phyloP scores from a whole-genome alignment of 2,888 invertebrate genomes.

The Sialis lutaria region DNA sequence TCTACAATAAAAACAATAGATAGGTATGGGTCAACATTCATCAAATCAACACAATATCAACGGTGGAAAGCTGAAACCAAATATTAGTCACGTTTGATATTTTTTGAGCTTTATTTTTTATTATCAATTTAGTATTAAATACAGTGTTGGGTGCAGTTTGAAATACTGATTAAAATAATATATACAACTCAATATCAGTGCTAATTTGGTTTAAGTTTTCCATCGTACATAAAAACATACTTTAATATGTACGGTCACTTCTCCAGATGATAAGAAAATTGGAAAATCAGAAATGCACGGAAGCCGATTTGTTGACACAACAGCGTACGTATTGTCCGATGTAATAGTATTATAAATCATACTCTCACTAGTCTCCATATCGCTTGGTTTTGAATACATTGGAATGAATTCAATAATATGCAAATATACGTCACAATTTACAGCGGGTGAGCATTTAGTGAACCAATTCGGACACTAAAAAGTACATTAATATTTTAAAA shows the following conservation, averaged over 20 bases:
- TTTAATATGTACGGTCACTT: constrained; percentile 18
- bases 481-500: constrained; percentile 7
- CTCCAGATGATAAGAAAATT: constrained; percentile 50
- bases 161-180: no score
- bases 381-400: constrained; percentile 26
- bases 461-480: constrained; percentile 33
- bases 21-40: no score
- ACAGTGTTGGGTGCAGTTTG: no score
- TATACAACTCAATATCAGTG: no score
- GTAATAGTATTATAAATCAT: constrained; percentile 35
- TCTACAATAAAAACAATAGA: constrained; percentile 27
- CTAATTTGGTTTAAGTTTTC: no score
- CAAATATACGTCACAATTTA: constrained; percentile 23
- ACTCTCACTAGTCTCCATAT: constrained; percentile 28
- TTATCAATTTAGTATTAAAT: no score
- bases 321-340: constrained; percentile 36
- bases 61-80: no score
- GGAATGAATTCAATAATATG: constrained; percentile 42
- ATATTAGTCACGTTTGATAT: no score
- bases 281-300: constrained; percentile 51
- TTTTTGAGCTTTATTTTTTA: no score
- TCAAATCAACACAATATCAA: no score
- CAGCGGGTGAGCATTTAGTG: constrained; percentile 21
- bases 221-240: no score
- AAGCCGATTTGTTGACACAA: constrained; percentile 40